Base-by-base conservation (phyloP, 2,888 invertebrate species). In the Copidosoma aretas region DNA sequence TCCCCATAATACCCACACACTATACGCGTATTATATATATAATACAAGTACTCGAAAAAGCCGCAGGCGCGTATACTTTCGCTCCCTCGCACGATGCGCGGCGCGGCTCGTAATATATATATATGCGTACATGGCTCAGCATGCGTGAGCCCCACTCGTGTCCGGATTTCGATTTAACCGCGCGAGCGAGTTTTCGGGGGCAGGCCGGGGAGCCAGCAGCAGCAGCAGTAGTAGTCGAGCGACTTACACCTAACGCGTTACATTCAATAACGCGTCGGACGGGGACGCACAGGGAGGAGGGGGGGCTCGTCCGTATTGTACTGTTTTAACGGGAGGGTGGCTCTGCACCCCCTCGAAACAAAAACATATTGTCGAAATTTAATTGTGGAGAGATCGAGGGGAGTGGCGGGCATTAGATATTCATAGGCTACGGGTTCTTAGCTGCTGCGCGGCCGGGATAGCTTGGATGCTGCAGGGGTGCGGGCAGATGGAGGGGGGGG, bases 301-400 rank as follows among this genome's bases (percentile, higher is more conserved):
- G n/a, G 22, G 19, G 22, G 53, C 56, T 19, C 53, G 56, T 24
- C 3, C 17, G 56, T 56, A 17, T 25, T 56, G 12, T 56, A 43
- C 32, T 32, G 17, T 17, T 46, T 19, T 21, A 17, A 43, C 24
- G 57, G 41, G 57, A 43, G 66, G 54, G 58, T 65, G 64, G 56
- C 43, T 46, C 12, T 12, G 8, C 43, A 1, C 43, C 46, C 53
- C 19, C 56, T 2, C 56, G 64, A 72, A 82, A 82, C 82, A 82
- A 83, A 83, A 83, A 82, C 82, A 82, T 82, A 83, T 83, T 83
- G 83, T 82, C 80, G 78, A 80, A 82, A 83, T 82, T 82, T 82
- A 82, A 82, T 82, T 82, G 80, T 81, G 76, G 76, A 81, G 77
- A 67, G 74, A 71, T 59, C 66, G 57, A 60, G 43, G 52, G 21